These are phyloP conservation scores for Griposia aprilina DNA, from an alignment of 2,888 invertebrate genomes.

Conservation along the genomic window DNA sequence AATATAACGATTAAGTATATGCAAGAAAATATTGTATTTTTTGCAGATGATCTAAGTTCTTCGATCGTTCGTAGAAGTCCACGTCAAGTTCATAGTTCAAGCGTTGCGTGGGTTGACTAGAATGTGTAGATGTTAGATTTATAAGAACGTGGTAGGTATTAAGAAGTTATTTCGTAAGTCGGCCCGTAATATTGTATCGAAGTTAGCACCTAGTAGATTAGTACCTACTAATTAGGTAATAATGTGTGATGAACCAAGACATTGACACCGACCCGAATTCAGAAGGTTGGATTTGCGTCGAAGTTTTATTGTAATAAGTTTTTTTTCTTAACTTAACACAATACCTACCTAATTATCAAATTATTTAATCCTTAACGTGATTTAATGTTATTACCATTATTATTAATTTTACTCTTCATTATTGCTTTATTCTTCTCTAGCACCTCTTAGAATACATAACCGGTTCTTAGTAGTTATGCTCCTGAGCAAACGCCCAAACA, in stretches of 20 bases:
- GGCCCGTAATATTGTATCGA: conserved; percentile 6
- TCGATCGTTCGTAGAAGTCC: conserved; percentile 9
- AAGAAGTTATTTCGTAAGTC: conserved; percentile 3
- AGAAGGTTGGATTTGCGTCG: neutral
- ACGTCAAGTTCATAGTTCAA: conserved; percentile 45
- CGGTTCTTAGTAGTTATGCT: conserved; percentile 36
- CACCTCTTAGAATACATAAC: conserved; percentile 28
- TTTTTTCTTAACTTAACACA: neutral
- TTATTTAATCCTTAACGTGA: neutral
- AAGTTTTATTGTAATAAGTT: neutral
- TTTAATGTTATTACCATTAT: neutral
- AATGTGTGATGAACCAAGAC: neutral
- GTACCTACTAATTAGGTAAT: conserved; percentile 6
- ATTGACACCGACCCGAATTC: conserved; percentile 20
- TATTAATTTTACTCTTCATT: conserved; percentile 11
- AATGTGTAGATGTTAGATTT: conserved; percentile 15
- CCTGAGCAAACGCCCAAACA: conserved; percentile 39
- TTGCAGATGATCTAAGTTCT: conserved; percentile 31
- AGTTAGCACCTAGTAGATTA: neutral
- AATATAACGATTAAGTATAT: neutral
- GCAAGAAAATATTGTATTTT: conserved; percentile 5
- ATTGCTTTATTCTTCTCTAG: conserved; percentile 28
- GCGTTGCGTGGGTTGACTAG: conserved; percentile 5
- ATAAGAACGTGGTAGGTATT: neutral
- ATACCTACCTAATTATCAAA: neutral